A percentile compares a stretch with the other conserved stretches of the same genome.
Evolutionary conservation across 2,888 invertebrate genomes (phyloP).

Genomic region (Merodon equestris): DNA sequence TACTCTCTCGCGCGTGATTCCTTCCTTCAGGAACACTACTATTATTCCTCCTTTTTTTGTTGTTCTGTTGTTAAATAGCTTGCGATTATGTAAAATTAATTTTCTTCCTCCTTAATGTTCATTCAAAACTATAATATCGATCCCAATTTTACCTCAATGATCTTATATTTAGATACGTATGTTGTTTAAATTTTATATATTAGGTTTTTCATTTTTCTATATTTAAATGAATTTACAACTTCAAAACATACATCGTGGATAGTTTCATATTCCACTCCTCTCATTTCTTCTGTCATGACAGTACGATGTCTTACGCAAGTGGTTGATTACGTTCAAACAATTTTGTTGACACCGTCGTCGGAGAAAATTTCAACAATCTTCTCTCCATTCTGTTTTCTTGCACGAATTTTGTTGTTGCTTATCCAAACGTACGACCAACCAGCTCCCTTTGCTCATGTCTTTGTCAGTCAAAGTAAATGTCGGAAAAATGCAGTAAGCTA

Average conservation of each 20-base stretch:
- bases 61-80: no score
- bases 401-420: no score
- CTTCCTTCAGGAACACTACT: no score
- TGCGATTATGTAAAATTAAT: no score
- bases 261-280: conserved; percentile 1
- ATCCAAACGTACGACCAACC: conserved; percentile 1
- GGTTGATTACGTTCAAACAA: neutral
- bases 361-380: no score
- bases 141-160: no score
- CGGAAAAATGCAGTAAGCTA: neutral
- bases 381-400: neutral
- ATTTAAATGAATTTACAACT: neutral
- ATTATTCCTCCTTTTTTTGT: no score
- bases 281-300: conserved; percentile 1
- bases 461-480: neutral
- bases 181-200: neutral
- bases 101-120: no score
- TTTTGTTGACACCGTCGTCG: neutral
- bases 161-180: no score
- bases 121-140: no score
- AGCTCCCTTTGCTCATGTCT: neutral
- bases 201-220: neutral
- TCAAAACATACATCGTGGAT: neutral
- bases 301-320: neutral
- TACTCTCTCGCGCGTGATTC: no score